Evolutionary conservation across 2,888 invertebrate genomes (phyloP), one percentile per base, ranked within the genome.

Genomic region (Rhodophaea formosa): DNA sequence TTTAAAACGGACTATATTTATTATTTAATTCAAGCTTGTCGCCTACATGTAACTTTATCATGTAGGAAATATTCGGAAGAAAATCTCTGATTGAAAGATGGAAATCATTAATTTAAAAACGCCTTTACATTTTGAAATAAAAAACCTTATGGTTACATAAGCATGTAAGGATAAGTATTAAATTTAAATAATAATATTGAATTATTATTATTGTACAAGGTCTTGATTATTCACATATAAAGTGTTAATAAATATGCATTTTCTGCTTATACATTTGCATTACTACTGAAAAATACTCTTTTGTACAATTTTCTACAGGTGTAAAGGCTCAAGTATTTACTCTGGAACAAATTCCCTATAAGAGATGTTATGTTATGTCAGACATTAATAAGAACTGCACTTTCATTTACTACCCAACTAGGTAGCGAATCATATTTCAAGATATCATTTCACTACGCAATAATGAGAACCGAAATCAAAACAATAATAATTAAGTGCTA

Each of bases 201-300:
- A 39, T 39, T 12, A 39, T 5, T 10, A 35, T 8, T 10, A 39
- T 39, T 12, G 39, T 39, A 39, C 39, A 39, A 3, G 5, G 39
- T n/a, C n/a, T 39, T 39, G 39, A 39, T 12, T 39, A 39, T 39
- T 10, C 10, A 39, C n/a, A 35, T 8, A 35, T 39, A 0, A 10
- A 0, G 12, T 35, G 12, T 35, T 8, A 35, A 10, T n/a, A n/a
- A 39, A 39, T 39, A 39, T 39, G 39, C 39, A 12, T 35, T 35
- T 7, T 8, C 10, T 23, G 12, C 17, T 46, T 3, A n/a, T 46
- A 46, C 12, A 23, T 17, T 12, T 46, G 6, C 7, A 23, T 23
- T 46, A 46, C 17, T 46, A 46, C 46, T n/a, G 8, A 16, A 46
- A 46, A 46, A 46, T 46, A 46, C 46, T 23, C 46, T 17, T 46